A percentile compares a stretch with the other conserved stretches of the same genome.
phyloP scores from a whole-genome alignment of 1,140 invertebrate genomes.

The Lamellibrachia luymesi region DNA sequence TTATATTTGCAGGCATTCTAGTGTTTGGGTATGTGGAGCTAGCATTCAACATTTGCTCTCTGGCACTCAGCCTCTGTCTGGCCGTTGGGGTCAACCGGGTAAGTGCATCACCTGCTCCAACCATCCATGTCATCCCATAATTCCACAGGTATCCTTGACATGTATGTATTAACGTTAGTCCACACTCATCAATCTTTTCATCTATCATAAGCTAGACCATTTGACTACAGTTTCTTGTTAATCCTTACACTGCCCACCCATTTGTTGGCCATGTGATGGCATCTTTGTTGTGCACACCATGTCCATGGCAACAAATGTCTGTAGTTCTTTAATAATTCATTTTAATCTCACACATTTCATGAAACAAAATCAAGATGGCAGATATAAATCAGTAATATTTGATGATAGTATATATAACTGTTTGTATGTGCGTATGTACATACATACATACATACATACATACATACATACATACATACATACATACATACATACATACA shows the following conservation, averaged over 20 bases:
- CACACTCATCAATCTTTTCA: too few relatives aligned
- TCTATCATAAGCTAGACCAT: too few relatives aligned
- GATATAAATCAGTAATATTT: background rate
- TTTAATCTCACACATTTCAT: background rate
- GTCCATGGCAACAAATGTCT: background rate
- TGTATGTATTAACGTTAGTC: too few relatives aligned
- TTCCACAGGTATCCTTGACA: too few relatives aligned
- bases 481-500: background rate
- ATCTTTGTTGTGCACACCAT: too few relatives aligned
- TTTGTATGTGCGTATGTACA: background rate
- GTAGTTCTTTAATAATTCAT: background rate
- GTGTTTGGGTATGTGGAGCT: background rate
- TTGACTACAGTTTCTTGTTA: too few relatives aligned
- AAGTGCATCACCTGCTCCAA: background rate
- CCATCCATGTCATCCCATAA: too few relatives aligned
- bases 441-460: too few relatives aligned
- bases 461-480: background rate
- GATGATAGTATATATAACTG: too few relatives aligned
- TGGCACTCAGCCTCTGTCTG: background rate
- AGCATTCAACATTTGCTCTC: background rate
- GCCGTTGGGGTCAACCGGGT: background rate
- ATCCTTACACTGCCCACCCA: too few relatives aligned
- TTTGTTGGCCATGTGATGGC: too few relatives aligned
- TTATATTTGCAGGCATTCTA: constrained; percentile 8
- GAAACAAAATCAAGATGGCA: background rate